Percentiles rank a stretch among this genome's conserved stretches.
phyloP scores from a whole-genome alignment of 2,113 vertebrate species.

The Trochalopteron elliotii region DNA sequence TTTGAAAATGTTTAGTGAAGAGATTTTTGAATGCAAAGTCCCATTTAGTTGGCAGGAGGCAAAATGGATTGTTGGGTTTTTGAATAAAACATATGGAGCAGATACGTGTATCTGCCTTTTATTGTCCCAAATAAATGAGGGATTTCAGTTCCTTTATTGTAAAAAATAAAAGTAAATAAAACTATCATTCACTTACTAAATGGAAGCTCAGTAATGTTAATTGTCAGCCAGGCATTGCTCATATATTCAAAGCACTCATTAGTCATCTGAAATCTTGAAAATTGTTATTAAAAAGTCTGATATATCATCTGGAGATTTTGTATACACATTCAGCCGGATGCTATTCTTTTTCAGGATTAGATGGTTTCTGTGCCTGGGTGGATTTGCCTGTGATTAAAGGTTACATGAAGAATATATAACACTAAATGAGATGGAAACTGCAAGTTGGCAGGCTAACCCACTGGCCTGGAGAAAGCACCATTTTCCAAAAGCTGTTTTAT shows the following conservation, averaged over 20 bases:
- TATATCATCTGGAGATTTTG: neutral
- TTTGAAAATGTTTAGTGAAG: conserved; percentile 16
- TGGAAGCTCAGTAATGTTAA: neutral
- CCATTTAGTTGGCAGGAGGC: neutral
- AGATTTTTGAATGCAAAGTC: neutral
- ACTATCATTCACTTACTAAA: neutral
- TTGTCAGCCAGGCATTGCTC: neutral
- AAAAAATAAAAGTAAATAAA: neutral
- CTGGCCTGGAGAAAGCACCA: neutral
- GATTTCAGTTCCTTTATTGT: neutral
- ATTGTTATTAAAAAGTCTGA: neutral
- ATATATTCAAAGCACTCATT: neutral
- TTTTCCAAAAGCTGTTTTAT: neutral
- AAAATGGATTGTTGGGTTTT: neutral
- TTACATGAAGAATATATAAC: neutral
- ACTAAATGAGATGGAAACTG: neutral
- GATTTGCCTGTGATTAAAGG: neutral
- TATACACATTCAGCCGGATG: neutral
- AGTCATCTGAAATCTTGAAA: neutral
- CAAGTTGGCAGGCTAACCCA: neutral
- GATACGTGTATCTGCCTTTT: neutral
- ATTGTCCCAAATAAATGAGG: neutral
- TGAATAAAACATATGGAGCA: neutral
- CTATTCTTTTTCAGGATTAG: neutral
- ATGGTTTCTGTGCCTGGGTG: neutral